phyloP scores from a whole-genome alignment of 2,113 vertebrate species.

The Rutilus rutilus region DNA sequence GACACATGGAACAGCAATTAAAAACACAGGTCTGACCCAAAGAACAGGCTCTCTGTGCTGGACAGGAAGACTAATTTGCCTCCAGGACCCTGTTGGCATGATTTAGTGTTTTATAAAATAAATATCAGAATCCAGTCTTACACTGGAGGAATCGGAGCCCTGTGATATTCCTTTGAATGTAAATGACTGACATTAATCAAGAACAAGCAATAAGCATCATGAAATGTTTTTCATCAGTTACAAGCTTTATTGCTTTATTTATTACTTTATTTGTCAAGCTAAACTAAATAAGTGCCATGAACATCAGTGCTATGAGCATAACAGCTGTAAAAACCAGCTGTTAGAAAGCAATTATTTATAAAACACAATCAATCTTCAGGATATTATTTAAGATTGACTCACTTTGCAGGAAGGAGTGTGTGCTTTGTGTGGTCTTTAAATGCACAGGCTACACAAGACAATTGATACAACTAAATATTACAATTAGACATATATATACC shows the following conservation, averaged over 20 bases:
- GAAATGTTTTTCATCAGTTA: constrained; percentile 1
- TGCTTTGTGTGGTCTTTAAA: not conserved
- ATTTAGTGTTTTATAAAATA: constrained; percentile 33
- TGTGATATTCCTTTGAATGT: not conserved
- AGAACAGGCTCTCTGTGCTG: constrained; percentile 15
- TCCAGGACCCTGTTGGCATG: not conserved
- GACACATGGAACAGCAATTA: constrained; percentile 18
- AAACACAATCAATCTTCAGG: constrained; percentile 11
- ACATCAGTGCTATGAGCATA: constrained; percentile 21
- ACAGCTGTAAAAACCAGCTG: constrained; percentile 15
- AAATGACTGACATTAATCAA: constrained; percentile 29
- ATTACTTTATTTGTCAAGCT: constrained; percentile 10
- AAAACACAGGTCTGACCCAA: constrained; percentile 16
- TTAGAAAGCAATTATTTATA: constrained; percentile 11
- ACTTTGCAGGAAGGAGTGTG: not conserved
- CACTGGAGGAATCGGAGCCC: not conserved
- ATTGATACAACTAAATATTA: not conserved
- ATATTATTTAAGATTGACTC: not conserved
- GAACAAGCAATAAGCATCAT: not conserved
- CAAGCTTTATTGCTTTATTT: too few species aligned
- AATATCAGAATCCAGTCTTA: not conserved
- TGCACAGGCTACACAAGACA: not conserved
- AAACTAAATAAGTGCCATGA: not conserved
- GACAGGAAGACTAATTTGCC: constrained; percentile 28
- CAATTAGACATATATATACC: not conserved